These are phyloP conservation scores for Eulithis testata DNA, from an alignment of 2,888 invertebrate genomes.

Conservation along the genomic window DNA sequence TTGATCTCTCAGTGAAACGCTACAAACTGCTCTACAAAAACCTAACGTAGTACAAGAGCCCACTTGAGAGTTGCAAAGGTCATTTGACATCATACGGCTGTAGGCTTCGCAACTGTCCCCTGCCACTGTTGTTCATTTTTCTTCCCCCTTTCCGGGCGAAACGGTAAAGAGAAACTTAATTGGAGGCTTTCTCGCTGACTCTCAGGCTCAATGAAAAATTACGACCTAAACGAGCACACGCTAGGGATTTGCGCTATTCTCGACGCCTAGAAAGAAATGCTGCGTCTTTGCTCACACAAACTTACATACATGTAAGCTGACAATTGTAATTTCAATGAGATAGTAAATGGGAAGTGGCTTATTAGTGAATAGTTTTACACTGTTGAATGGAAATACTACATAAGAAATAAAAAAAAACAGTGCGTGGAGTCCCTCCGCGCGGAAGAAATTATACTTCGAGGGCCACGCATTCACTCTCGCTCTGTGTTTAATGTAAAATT, in stretches of 20 bases:
- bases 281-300: conserved; percentile 65
- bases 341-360: conserved; percentile 57
- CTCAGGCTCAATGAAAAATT: conserved; percentile 84
- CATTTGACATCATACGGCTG: conserved; percentile 66
- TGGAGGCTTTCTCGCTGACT: conserved; percentile 80
- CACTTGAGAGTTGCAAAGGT: conserved; percentile 50
- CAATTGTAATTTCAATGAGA: conserved; percentile 71
- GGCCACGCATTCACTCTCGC: too few relatives aligned
- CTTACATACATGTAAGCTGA: conserved; percentile 73
- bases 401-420: too few relatives aligned
- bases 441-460: too few relatives aligned
- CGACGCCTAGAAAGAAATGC: conserved; percentile 71
- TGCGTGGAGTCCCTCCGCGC: too few relatives aligned
- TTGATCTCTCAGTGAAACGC: conserved; percentile 40
- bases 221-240: conserved; percentile 82
- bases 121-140: conserved; percentile 78
- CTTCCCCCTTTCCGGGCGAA: conserved; percentile 74
- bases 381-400: too few relatives aligned
- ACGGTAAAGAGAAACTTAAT: conserved; percentile 84
- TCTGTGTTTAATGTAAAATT: too few relatives aligned
- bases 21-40: conserved; percentile 49
- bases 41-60: conserved; percentile 49
- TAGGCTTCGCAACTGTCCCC: conserved; percentile 66
- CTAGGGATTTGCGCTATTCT: conserved; percentile 77
- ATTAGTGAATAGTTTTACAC: conserved; percentile 34